A percentile compares a stretch with the other conserved stretches of the same genome.
phyloP scores from a whole-genome alignment of 2,888 invertebrate species.

The Acronicta aceris region DNA sequence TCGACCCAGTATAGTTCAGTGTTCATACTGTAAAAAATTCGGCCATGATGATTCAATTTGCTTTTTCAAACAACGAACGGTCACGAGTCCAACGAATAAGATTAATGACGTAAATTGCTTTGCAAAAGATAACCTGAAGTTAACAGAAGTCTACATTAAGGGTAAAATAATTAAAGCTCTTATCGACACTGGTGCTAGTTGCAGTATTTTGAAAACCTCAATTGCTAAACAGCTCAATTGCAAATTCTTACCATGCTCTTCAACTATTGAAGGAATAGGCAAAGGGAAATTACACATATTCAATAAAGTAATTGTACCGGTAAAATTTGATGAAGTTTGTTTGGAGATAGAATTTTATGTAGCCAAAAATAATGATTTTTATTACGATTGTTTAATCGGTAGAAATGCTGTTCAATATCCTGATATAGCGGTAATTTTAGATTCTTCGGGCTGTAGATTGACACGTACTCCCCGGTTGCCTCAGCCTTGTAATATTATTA shows the following conservation, averaged over 20 bases:
- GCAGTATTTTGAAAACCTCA: neutral
- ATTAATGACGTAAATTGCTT: neutral
- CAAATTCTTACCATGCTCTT: no score
- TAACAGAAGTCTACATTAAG: neutral
- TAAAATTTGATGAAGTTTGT: no score
- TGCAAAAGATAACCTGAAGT: neutral
- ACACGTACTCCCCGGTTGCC: no score
- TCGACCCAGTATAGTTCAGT: neutral
- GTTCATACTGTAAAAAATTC: constrained; percentile 4
- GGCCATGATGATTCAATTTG: neutral
- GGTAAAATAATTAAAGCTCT: neutral
- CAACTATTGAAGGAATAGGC: neutral
- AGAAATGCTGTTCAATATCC: constrained; percentile 4
- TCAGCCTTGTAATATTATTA: neutral
- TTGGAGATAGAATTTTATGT: no score
- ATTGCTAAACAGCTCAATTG: neutral
- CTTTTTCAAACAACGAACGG: neutral
- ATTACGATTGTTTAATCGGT: constrained; percentile 17
- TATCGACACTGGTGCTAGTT: neutral
- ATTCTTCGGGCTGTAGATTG: constrained; percentile 12
- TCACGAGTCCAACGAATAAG: neutral
- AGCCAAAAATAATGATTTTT: neutral
- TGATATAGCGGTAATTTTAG: constrained; percentile 10
- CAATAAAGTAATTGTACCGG: no score
- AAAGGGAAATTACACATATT: neutral